Evolutionary conservation across 2,113 vertebrate species (phyloP).

Genomic region (Phodopus roborovskii): DNA sequence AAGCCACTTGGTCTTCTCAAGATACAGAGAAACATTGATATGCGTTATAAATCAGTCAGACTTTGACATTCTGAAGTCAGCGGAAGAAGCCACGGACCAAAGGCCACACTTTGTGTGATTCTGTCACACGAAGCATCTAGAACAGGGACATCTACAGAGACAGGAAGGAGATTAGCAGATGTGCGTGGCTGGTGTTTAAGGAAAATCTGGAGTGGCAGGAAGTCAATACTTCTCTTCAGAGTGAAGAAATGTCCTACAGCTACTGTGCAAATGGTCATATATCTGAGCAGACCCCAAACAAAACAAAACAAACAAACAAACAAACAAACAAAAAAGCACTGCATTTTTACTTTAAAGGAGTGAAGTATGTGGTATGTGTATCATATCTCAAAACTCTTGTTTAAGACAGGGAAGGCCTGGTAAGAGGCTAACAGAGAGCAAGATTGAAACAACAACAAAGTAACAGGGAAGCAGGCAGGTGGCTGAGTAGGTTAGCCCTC

Average conservation of each 20-base stretch:
- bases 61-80: slow-evolving; percentile 5
- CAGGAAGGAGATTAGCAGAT: neutral
- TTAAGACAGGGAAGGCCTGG: neutral
- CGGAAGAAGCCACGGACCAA: neutral
- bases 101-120: neutral
- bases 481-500: neutral
- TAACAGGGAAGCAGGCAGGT: neutral
- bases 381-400: slow-evolving; percentile 8
- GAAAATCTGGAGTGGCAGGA: neutral
- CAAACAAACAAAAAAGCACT: neutral
- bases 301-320: neutral
- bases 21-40: neutral
- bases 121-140: neutral
- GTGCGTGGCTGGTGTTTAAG: neutral
- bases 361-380: neutral
- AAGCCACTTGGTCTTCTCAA: neutral
- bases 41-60: neutral
- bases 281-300: neutral
- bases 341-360: neutral
- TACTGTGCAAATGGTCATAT: neutral
- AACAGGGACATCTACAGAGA: neutral
- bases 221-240: neutral
- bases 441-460: neutral
- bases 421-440: too few species aligned
- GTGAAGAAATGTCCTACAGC: neutral